Percentiles rank a stretch among this genome's conserved stretches.
These are phyloP conservation scores for Petroica traversi DNA, from an alignment of 2,113 vertebrate genomes.

Conservation along the genomic window DNA sequence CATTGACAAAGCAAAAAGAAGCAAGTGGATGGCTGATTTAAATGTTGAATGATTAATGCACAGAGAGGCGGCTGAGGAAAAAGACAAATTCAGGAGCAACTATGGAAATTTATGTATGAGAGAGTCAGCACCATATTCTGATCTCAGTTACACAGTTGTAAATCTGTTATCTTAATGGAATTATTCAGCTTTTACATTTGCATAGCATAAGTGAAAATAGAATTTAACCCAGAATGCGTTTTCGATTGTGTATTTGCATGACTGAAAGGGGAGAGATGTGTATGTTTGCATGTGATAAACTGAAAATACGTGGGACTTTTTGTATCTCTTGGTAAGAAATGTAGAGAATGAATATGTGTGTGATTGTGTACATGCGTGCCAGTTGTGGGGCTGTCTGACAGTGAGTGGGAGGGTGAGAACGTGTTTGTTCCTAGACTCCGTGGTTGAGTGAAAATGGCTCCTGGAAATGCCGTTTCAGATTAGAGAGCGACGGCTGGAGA, in stretches of 20 bases:
- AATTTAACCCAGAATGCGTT: slow-evolving; percentile 22
- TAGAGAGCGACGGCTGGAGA: slow-evolving; percentile 28
- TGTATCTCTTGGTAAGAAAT: neutral
- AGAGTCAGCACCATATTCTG: slow-evolving; percentile 48
- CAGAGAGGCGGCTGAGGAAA: slow-evolving; percentile 24
- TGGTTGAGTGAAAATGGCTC: slow-evolving; percentile 55
- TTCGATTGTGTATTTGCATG: neutral
- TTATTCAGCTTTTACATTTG: slow-evolving; percentile 52
- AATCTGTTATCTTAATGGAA: slow-evolving; percentile 67
- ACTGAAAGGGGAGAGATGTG: neutral
- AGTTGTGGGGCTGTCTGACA: slow-evolving; percentile 51
- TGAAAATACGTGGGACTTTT: slow-evolving; percentile 36
- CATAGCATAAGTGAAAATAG: slow-evolving; percentile 61
- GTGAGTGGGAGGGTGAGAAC: slow-evolving; percentile 54
- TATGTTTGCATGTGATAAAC: slow-evolving; percentile 31
- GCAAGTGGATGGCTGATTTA: slow-evolving; percentile 58
- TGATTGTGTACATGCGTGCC: slow-evolving; percentile 3
- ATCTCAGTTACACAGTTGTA: slow-evolving; percentile 62
- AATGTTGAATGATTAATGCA: slow-evolving; percentile 60
- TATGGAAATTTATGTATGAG: slow-evolving; percentile 57
- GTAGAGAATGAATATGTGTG: neutral
- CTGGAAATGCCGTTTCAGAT: slow-evolving; percentile 68
- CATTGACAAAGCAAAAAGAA: slow-evolving; percentile 72
- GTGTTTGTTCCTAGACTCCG: slow-evolving; percentile 43
- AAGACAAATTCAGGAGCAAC: slow-evolving; percentile 35